phyloP scores from a whole-genome alignment of 1,140 invertebrate species.

The Akabosia matsudoensis region DNA sequence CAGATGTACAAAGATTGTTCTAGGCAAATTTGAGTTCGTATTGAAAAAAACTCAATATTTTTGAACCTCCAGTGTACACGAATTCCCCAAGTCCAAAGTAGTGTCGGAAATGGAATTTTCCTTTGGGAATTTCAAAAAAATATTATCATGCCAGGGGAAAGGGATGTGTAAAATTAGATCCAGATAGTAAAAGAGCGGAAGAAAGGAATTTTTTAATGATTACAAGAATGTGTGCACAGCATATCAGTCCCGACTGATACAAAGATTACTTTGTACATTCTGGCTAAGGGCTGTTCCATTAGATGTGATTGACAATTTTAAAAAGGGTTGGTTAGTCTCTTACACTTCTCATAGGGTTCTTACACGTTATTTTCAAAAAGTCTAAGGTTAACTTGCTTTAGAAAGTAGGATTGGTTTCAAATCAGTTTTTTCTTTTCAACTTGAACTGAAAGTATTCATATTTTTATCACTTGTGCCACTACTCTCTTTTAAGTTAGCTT shows the following conservation, averaged over 20 bases:
- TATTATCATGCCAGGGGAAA: background rate
- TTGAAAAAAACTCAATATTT: background rate
- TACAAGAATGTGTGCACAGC: background rate
- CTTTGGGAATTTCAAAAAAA: background rate
- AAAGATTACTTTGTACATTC: no score
- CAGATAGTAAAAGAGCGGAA: background rate
- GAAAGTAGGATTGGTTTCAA: background rate
- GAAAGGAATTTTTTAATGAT: slow-evolving; percentile 14
- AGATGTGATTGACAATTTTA: no score
- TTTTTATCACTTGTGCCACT: background rate
- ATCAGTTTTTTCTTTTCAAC: background rate
- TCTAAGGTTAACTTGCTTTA: background rate
- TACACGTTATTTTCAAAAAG: no score
- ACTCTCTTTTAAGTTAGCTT: no score
- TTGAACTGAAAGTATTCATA: background rate
- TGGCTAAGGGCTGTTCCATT: no score
- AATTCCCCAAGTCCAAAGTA: background rate
- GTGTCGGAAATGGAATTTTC: slow-evolving; percentile 14
- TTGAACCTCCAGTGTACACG: slow-evolving; percentile 10
- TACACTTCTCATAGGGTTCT: no score
- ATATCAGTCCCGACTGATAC: no score
- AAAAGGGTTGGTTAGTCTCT: no score
- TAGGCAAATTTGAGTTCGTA: background rate
- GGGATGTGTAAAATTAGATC: background rate
- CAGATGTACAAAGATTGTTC: background rate